Evolutionary conservation across 2,113 vertebrate genomes (phyloP).

Genomic region (Ailuropoda melanoleuca): DNA sequence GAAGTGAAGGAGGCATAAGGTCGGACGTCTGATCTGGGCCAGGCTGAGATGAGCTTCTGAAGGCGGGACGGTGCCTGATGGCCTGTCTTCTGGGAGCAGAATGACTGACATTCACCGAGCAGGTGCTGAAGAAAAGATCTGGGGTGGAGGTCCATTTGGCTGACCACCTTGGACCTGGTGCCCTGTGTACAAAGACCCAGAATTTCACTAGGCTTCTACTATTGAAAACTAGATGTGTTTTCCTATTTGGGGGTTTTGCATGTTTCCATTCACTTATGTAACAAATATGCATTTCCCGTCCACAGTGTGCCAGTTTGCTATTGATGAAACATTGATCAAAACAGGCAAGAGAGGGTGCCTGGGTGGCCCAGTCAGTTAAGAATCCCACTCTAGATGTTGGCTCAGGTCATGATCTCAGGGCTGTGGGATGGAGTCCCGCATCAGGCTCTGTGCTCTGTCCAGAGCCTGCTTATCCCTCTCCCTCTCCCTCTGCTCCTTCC

Average conservation of each 20-base stretch:
- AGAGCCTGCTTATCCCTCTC: not conserved
- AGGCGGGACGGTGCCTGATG: not conserved
- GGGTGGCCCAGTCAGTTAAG: not conserved
- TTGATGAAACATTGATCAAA: not conserved
- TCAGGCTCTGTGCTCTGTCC: not conserved
- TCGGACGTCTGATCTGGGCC: not conserved
- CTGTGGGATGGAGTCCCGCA: not conserved
- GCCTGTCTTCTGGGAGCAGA: not conserved
- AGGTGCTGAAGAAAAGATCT: not conserved
- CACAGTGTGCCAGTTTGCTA: not conserved
- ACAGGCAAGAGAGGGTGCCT: not conserved
- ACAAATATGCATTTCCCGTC: not conserved
- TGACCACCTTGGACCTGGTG: not conserved
- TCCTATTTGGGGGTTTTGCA: not conserved
- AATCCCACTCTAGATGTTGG: not conserved
- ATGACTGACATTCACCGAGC: not conserved
- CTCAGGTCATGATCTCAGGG: not conserved
- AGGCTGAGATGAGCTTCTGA: not conserved
- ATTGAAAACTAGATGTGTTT: not conserved
- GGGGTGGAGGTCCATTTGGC: not conserved
- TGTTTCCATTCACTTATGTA: not conserved
- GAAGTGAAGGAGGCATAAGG: not conserved
- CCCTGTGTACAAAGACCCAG: not conserved
- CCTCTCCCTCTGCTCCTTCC: not conserved
- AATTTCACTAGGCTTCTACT: not conserved